Base-by-base conservation (phyloP, 1,140 invertebrate genomes). In the Eurosta solidaginis region DNA sequence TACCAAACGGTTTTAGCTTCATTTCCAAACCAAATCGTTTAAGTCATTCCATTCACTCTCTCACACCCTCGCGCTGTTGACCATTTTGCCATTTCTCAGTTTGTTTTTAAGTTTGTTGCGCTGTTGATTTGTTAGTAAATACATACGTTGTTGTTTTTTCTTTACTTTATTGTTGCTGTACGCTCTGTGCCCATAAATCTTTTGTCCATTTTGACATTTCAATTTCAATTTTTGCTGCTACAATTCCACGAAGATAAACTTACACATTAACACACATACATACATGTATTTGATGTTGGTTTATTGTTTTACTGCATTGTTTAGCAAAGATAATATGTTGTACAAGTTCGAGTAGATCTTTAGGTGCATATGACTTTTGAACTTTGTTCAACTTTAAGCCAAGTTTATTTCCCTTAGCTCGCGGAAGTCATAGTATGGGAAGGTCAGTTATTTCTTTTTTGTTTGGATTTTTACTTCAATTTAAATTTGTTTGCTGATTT, bases 161-260 rank as follows among this genome's bases (percentile, higher is more conserved):
- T 36, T 7, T 20, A 17, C 33, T 14, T 29, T 3, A 9, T 14
- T 68, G 27, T 40, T 36, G 59, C 27, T 40, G 36, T 68, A 68
- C 59, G 59, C 33, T 68, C 5, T 20, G 29, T 68, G 59, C 5
- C 33, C 59, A 68, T 68, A 68, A 68, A 68, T 68, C 59, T 68
- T 68, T 22, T 42, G 59, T 40, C 33, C 59, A 40, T 68, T 63
- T 68, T 68, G 59, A 68, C 59, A 68, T 68, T 68, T 68, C 59
- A 68, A 68, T 68, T 68, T 68, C 59, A 68, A 68, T 68, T 68
- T 68, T 68, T 68, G 36, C 59, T 40, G 14, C 59, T 40, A 6
- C 17, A 20, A 17, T 68, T 40, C 12, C 25, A n/a, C n/a, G 20
- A 10, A 12, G 27, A 27, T 54, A 12, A 47, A 47, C 45, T 47